Conservation (phyloP, 1,140 invertebrate genomes). For the fruit fly (Drosophila melanogaster) region DNA sequence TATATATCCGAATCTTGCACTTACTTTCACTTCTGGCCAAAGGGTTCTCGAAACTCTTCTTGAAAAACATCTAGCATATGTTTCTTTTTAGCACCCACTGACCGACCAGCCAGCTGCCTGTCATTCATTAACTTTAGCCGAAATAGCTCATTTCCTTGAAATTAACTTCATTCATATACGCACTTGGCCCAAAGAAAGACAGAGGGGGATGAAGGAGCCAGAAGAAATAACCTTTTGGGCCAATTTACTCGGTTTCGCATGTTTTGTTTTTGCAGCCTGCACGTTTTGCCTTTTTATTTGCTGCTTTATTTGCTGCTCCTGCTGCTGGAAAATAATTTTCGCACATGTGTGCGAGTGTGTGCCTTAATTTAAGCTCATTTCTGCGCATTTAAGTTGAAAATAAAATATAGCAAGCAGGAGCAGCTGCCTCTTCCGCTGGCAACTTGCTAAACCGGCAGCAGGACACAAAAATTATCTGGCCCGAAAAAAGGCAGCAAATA, state of each 20-base stretch:
- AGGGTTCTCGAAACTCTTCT: conserved; percentile 10
- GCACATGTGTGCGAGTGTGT: conserved; percentile 60
- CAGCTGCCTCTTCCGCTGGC: conserved; percentile 60
- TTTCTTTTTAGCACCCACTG: conserved; percentile 44
- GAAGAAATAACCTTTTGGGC: conserved; percentile 44
- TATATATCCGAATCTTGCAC: background rate
- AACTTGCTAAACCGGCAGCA: conserved; percentile 68
- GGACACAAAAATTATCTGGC: conserved; percentile 77
- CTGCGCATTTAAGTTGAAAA: conserved; percentile 80
- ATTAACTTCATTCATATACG: conserved; percentile 61
- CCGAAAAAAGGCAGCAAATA: conserved; percentile 49
- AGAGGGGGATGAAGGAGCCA: conserved; percentile 20
- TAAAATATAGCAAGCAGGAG: conserved; percentile 62
- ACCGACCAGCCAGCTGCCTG: conserved; percentile 33
- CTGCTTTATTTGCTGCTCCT: conserved; percentile 66
- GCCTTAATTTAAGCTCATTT: conserved; percentile 82
- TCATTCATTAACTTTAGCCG: conserved; percentile 55
- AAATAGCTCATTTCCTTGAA: conserved; percentile 80
- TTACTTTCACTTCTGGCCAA: conserved; percentile 34
- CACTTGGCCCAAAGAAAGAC: conserved; percentile 23
- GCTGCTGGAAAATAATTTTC: conserved; percentile 76
- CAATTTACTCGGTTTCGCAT: conserved; percentile 62
- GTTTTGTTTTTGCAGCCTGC: conserved; percentile 55
- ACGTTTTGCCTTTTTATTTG: conserved; percentile 80
- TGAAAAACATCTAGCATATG: conserved; percentile 26